phyloP scores from a whole-genome alignment of 2,888 invertebrate species.

The Dicyrtomina minuta region DNA sequence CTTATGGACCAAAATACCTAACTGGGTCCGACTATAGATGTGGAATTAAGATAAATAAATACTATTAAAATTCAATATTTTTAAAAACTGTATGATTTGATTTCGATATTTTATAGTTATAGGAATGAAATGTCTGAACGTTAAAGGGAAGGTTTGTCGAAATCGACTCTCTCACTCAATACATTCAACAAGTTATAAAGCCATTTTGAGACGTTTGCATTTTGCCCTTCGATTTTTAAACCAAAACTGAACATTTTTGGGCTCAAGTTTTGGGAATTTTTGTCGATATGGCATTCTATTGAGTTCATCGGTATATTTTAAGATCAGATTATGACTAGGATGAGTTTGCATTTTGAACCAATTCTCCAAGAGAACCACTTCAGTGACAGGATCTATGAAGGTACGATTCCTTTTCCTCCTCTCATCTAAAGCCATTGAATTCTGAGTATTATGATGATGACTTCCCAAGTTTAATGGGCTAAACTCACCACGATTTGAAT shows the following conservation, averaged over 20 bases:
- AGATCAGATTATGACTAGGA: constrained; percentile 88
- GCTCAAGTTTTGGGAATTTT: constrained; percentile 97
- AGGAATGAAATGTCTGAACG: too few relatives aligned
- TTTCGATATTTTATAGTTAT: too few relatives aligned
- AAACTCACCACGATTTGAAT: constrained; percentile 49
- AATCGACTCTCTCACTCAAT: too few relatives aligned
- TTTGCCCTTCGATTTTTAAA: constrained; percentile 98
- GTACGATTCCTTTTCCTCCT: constrained; percentile 93
- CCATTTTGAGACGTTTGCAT: constrained; percentile 91
- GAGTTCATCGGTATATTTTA: constrained; percentile 95
- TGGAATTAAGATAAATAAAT: too few relatives aligned
- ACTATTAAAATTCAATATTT: too few relatives aligned
- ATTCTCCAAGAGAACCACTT: constrained; percentile 88
- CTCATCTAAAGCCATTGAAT: constrained; percentile 62
- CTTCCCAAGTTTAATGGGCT: constrained; percentile 46
- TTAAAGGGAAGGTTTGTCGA: too few relatives aligned
- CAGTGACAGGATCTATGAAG: constrained; percentile 98
- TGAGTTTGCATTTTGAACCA: constrained; percentile 98
- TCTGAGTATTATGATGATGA: constrained; percentile 37
- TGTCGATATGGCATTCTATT: constrained; percentile 96
- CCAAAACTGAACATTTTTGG: constrained; percentile 99
- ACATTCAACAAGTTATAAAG: constrained; percentile 28
- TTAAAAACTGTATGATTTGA: too few relatives aligned
- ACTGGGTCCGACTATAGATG: too few relatives aligned
- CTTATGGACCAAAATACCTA: too few relatives aligned